phyloP scores from a whole-genome alignment of 2,888 invertebrate genomes.

The Eupithecia exiguata region DNA sequence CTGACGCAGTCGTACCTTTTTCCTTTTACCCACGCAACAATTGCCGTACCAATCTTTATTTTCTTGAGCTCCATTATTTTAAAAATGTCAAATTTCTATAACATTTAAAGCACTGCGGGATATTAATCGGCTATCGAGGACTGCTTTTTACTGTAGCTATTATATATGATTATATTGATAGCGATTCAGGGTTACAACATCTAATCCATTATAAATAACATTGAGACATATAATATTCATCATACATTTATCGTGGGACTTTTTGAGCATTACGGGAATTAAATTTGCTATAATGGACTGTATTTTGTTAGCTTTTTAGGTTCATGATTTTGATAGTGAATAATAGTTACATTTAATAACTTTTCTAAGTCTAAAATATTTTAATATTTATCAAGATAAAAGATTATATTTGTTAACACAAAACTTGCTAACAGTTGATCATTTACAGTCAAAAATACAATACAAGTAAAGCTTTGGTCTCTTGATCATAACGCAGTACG shows the following conservation, averaged over 20 bases:
- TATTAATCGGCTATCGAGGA: slow-evolving; percentile 31
- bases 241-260: neutral
- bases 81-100: neutral
- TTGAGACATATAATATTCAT: slow-evolving; percentile 4
- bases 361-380: slow-evolving; percentile 2
- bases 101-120: slow-evolving; percentile 22
- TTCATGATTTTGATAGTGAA: slow-evolving; percentile 18
- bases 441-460: slow-evolving; percentile 16
- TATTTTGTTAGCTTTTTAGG: slow-evolving; percentile 18
- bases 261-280: slow-evolving; percentile 8
- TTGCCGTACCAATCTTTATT: neutral
- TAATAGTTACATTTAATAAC: slow-evolving; percentile 12
- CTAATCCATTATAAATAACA: neutral
- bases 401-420: neutral
- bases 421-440: slow-evolving; percentile 8
- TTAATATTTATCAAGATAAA: neutral
- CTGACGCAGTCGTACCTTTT: neutral
- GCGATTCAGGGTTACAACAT: slow-evolving; percentile 24
- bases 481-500: no score
- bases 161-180: slow-evolving; percentile 33
- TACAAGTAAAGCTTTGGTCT: neutral
- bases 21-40: neutral
- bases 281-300: slow-evolving; percentile 25
- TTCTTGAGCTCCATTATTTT: neutral
- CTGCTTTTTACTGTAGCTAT: slow-evolving; percentile 18